Conservation (phyloP, 2,888 invertebrate genomes). For the Cryptophagus acutangulus region DNA sequence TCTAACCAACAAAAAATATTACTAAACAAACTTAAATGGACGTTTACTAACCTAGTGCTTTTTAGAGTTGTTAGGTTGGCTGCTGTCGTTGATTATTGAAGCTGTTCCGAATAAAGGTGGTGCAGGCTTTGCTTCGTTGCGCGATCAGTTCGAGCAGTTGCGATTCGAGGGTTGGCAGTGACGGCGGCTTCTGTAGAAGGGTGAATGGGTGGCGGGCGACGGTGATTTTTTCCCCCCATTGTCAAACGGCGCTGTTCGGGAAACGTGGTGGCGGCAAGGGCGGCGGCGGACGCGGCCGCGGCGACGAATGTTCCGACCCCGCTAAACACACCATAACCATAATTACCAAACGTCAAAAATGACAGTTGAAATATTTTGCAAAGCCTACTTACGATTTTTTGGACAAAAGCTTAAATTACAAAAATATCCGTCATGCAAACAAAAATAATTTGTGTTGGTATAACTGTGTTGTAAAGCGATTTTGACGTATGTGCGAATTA, state of each 20-base stretch:
- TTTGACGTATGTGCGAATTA: too few species aligned
- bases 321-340: too few species aligned
- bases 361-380: too few species aligned
- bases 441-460: background rate
- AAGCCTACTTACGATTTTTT: too few species aligned
- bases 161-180: conserved; percentile 53
- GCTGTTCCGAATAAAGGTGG: conserved; percentile 63
- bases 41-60: conserved; percentile 16
- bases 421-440: too few species aligned
- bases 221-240: conserved; percentile 63
- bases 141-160: conserved; percentile 57
- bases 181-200: conserved; percentile 47
- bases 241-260: conserved; percentile 77
- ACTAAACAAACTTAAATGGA: conserved; percentile 16
- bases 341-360: too few species aligned
- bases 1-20: conserved; percentile 35
- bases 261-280: conserved; percentile 76
- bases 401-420: too few species aligned
- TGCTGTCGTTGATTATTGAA: conserved; percentile 47
- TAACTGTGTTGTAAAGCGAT: background rate
- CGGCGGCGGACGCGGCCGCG: conserved; percentile 66
- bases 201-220: conserved; percentile 48
- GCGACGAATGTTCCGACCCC: conserved; percentile 86
- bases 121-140: conserved; percentile 61
- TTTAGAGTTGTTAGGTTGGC: background rate